phyloP scores from a whole-genome alignment of 2,113 vertebrate genomes.

The Ochotona curzoniae region DNA sequence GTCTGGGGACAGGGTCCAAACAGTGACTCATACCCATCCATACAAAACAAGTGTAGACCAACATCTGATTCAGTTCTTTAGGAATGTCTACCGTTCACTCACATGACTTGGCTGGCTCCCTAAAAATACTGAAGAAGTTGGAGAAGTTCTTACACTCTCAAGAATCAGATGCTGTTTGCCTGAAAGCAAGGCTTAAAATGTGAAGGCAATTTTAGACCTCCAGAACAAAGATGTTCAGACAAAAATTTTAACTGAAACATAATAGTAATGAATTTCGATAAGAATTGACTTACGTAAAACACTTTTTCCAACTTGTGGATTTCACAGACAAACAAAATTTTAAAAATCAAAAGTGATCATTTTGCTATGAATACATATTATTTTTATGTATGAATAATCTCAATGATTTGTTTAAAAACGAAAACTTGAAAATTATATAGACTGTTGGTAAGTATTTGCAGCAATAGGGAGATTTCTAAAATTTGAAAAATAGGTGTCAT shows the following conservation, averaged over 20 bases:
- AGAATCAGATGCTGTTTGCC: background rate
- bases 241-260: background rate
- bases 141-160: background rate
- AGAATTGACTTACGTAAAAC: background rate
- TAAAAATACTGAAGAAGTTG: background rate
- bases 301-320: constrained; percentile 26
- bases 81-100: constrained; percentile 57
- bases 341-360: background rate
- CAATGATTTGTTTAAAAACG: background rate
- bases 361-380: background rate
- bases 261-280: constrained; percentile 20
- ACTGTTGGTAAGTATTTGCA: background rate
- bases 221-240: background rate
- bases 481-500: background rate
- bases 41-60: constrained; percentile 65
- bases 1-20: constrained; percentile 61
- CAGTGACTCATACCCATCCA: constrained; percentile 68
- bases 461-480: background rate
- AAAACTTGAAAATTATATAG: background rate
- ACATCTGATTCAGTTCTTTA: constrained; percentile 52
- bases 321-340: background rate
- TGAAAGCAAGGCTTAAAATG: constrained; percentile 16
- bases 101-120: background rate
- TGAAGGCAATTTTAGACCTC: background rate
- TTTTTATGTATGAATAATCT: background rate